Evolutionary conservation across 2,888 invertebrate species (phyloP), one percentile per base, ranked within the genome.

Genomic region (Harpalus rubripes): DNA sequence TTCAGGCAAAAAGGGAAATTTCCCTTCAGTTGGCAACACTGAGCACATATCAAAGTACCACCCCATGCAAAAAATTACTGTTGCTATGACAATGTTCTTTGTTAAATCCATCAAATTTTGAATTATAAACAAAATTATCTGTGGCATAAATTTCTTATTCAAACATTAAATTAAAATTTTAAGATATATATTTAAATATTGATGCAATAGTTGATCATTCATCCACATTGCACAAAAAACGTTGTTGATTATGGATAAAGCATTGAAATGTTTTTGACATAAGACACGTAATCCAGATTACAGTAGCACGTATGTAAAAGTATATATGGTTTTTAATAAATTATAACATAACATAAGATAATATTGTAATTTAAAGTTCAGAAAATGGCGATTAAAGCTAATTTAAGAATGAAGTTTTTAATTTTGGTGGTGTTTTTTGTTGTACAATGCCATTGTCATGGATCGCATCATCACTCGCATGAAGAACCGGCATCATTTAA

Each of bases 401-500:
- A 63, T 44, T 81, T 81, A 61, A 81, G 15, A 63, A 7, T 81
- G 18, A 44, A 81, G 32, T 65, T 63, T 7, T 41, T 22, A n/a
- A 10, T 61, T 81, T n/a, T 81, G 41, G 65, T 81, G 16, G 39
- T 81, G 7, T 65, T 65, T 44, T 81, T 81, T 18, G 61, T 65
- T n/a, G 32, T 81, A 41, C 63, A 39, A 16, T 63, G 61, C 41
- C 18, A 74, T n/a, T 32, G 74, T 18, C 83, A 83, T 39, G 76
- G 32, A 41, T 58, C 89, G 44, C 92, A 92, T 87, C 92, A 93
- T n/a, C 93, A 93, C 89, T 91, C 92, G 22, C 91, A 93, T 86
- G 92, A 93, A 86, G 94, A 95, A 88, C 91, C 94, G 79, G 95
- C 97, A 18, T 93, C 96, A 81, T 97, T 94, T 90, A 98, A 97